Evolutionary conservation across 2,797 vertebrate genomes (phyloP).

Genomic region (Acipenser ruthenus): DNA sequence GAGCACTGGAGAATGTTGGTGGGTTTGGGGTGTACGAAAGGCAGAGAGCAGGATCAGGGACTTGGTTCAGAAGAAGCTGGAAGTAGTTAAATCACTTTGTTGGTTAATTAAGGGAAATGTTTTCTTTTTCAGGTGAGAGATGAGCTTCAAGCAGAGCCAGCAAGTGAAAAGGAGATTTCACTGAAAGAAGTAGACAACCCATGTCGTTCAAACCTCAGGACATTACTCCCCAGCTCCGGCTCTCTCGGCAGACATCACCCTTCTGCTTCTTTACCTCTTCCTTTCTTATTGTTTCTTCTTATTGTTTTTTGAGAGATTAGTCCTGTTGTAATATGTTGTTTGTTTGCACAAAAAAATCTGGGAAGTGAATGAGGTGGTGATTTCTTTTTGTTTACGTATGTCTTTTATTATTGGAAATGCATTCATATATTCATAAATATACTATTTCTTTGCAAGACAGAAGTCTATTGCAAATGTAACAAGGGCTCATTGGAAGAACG

Average conservation of each 20-base stretch:
- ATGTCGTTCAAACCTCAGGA: conserved; percentile 57
- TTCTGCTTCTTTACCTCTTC: neutral
- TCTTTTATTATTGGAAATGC: too few relatives aligned
- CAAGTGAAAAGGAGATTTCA: conserved; percentile 55
- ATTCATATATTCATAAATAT: too few relatives aligned
- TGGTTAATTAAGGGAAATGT: neutral
- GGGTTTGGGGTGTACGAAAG: neutral
- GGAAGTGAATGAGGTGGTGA: too few relatives aligned
- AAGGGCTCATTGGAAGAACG: too few relatives aligned
- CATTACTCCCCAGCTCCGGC: too few relatives aligned
- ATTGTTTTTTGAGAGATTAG: neutral
- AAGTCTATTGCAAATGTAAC: too few relatives aligned
- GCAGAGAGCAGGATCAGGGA: neutral
- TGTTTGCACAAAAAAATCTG: too few relatives aligned
- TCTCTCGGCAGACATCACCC: neutral
- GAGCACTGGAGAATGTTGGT: neutral
- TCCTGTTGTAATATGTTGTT: too few relatives aligned
- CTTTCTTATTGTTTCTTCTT: neutral
- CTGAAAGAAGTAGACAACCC: conserved; percentile 40
- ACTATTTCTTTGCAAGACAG: too few relatives aligned
- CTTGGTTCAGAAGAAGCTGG: too few relatives aligned
- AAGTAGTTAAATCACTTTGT: too few relatives aligned
- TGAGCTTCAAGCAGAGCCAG: neutral
- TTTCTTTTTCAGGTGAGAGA: conserved; percentile 55
- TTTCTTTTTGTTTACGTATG: too few relatives aligned